phyloP scores from a whole-genome alignment of 2,113 vertebrate species.

The Gopherus evgoodei region DNA sequence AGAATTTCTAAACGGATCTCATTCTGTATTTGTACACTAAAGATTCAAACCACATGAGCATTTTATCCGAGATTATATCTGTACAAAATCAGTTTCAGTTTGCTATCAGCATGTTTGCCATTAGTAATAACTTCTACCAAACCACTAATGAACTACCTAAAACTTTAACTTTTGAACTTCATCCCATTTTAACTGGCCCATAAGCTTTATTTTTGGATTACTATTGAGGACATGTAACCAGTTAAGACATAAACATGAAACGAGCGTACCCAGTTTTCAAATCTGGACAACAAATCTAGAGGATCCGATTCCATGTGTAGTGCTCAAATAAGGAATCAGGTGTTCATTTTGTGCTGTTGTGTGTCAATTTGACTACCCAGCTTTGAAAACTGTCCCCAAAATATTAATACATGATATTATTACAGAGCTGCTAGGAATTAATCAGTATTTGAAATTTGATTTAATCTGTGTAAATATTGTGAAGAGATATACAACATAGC shows the following conservation, averaged over 20 bases:
- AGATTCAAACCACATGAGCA: neutral
- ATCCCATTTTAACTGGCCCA: neutral
- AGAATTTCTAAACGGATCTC: neutral
- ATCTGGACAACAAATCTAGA: neutral
- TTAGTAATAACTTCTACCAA: neutral
- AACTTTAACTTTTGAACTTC: neutral
- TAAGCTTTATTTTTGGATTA: neutral
- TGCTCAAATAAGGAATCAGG: neutral
- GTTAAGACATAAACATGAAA: neutral
- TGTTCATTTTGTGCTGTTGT: neutral
- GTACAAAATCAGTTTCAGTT: neutral
- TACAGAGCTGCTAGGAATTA: neutral
- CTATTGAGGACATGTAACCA: neutral
- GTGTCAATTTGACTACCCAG: neutral
- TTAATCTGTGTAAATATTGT: neutral
- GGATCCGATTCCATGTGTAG: neutral
- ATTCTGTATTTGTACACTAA: neutral
- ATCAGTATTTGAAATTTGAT: neutral
- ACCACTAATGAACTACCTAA: neutral
- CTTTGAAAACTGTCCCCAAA: neutral
- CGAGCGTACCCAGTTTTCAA: neutral
- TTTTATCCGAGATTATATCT: neutral
- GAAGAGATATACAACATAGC: neutral
- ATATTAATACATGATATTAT: neutral
- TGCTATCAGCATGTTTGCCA: neutral